These are phyloP conservation scores for Drosophila prostipennis DNA, from an alignment of 2,888 invertebrate species.

Conservation along the genomic window DNA sequence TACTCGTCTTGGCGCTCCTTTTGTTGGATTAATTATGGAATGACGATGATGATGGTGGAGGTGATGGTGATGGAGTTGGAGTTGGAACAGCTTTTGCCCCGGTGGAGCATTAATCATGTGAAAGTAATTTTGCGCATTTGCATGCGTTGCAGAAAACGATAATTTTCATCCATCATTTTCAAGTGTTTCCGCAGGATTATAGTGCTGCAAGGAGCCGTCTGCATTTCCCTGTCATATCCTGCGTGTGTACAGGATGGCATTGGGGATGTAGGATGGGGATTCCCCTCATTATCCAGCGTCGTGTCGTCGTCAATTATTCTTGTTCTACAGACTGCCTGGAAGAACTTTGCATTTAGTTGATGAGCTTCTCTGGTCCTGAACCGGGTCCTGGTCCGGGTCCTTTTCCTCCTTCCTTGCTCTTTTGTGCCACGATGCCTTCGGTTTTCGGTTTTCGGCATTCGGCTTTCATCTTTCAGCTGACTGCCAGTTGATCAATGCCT, in stretches of 20 bases:
- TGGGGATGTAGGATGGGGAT: slow-evolving; percentile 8
- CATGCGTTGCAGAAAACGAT: slow-evolving; percentile 80
- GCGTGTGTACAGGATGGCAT: not conserved
- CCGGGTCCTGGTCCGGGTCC: slow-evolving; percentile 23
- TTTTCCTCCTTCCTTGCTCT: slow-evolving; percentile 27
- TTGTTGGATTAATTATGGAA: slow-evolving; percentile 44
- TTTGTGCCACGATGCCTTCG: slow-evolving; percentile 46
- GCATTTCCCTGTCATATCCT: slow-evolving; percentile 41
- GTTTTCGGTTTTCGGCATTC: slow-evolving; percentile 29
- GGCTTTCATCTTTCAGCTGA: slow-evolving; percentile 51
- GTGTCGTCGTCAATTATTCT: slow-evolving; percentile 77
- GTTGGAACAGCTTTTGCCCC: slow-evolving; percentile 51
- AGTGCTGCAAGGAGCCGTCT: slow-evolving; percentile 47
- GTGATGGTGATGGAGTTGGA: slow-evolving; percentile 26
- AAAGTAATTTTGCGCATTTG: slow-evolving; percentile 79
- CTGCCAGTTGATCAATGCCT: slow-evolving; percentile 66
- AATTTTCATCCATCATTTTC: slow-evolving; percentile 80
- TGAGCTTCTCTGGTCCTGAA: slow-evolving; percentile 51
- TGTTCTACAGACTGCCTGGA: slow-evolving; percentile 55
- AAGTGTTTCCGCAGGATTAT: slow-evolving; percentile 79
- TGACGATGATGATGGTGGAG: slow-evolving; percentile 25
- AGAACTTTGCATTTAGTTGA: slow-evolving; percentile 73
- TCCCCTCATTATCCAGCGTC: slow-evolving; percentile 68
- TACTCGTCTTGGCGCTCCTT: slow-evolving; percentile 1
- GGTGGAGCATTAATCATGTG: slow-evolving; percentile 73